Base-by-base conservation (phyloP, 2,113 vertebrate genomes). In the Podilymbus podiceps region DNA sequence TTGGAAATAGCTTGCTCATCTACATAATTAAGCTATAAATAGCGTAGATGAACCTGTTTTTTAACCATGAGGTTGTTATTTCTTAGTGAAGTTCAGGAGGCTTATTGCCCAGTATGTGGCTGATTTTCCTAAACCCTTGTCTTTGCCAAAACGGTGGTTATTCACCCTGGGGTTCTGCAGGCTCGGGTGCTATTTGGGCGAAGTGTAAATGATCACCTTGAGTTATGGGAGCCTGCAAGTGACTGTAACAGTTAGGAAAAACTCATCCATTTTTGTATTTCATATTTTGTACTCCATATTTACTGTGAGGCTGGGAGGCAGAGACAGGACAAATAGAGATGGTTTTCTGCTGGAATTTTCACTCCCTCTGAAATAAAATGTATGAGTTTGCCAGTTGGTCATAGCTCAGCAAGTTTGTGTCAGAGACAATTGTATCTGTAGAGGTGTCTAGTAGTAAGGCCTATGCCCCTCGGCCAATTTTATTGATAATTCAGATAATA, bases 11-110 rank as follows among this genome's bases (percentile, higher is more conserved):
- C 64, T 93, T 89, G 25, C 63, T 94, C 75, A 47, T 91, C 59
- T 93, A 35, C 79, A 35, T 91, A 76, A 90, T 89, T 69, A 71
- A 88, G 28, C 72, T 89, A 75, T 89, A 75, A 80, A 93, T 93
- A 90, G 74, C 30, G 33, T 90, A 89, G 86, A 95, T 60, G 33
- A 96, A 73, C 19, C 40, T 85, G 69, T 46, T 89, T 87, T 85
- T 90, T 79, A 72, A 12, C n/a, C 56, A 0, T 47, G 24, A 68
- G 23, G 30, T 53, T 58, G 40, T 68, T 78, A 66, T 30, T 92
- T 71, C 24, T 46, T 58, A 25, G 20, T 84, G 33, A 30, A 28
- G 27, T 59, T 93, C 25, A 67, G 86, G 15, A 52, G 8, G 22
- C 23, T 68, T 75, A 38, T 22, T 91, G 62, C 77, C 44, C 81